Conservation (phyloP, 2,113 vertebrate genomes). For the Xenopus tropicalis region UCB_Xtro_10.0 CM004443.2:192191501-192192000, state of each 20-base stretch:
- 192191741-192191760: constrained; percentile 28
- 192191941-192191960: neutral
- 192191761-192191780: constrained; percentile 23
- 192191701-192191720: constrained; percentile 15
- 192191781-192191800: constrained; percentile 1
- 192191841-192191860: constrained; percentile 2
- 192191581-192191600: too few species aligned
- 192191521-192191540: too few species aligned
- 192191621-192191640: too few species aligned
- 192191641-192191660: too few species aligned
- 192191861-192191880: neutral
- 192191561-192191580: too few species aligned
- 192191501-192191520: too few species aligned
- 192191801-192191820: neutral
- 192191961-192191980: constrained; percentile 2
- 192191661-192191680: too few species aligned
- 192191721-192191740: constrained; percentile 23
- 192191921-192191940: constrained; percentile 8
- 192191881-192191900: neutral
- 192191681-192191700: constrained; percentile 2
- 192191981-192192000: constrained; percentile 30
- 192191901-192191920: constrained; percentile 4
- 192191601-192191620: too few species aligned
- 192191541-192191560: too few species aligned
- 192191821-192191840: neutral